Conservation (phyloP, 2,888 invertebrate species). For the Rotaria macrura region DNA sequence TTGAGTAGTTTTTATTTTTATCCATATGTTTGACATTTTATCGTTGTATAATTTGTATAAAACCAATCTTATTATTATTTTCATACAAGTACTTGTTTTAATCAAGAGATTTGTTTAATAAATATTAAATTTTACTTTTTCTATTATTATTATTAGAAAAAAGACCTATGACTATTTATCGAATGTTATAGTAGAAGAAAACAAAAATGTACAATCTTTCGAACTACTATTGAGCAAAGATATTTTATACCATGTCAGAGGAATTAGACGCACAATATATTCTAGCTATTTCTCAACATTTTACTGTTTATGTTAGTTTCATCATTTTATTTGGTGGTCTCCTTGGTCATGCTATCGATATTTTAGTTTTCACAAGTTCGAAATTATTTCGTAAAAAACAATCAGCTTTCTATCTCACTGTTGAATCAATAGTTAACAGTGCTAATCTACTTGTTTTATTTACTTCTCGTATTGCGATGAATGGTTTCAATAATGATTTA, state of each 20-base stretch:
- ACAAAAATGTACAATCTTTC: too few species aligned
- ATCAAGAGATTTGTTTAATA: too few species aligned
- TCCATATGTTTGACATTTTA: too few species aligned
- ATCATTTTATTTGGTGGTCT: not conserved
- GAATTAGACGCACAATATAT: not conserved
- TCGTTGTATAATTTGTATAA: too few species aligned
- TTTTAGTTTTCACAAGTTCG: not conserved
- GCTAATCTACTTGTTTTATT: not conserved
- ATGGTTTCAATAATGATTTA: not conserved
- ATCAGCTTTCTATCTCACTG: not conserved
- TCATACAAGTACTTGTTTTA: too few species aligned
- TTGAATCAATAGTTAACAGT: not conserved
- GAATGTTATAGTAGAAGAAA: too few species aligned
- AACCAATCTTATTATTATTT: too few species aligned
- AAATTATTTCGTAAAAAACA: not conserved
- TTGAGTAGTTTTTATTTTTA: too few species aligned
- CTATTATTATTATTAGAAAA: too few species aligned
- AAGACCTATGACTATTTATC: too few species aligned
- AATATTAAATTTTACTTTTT: too few species aligned
- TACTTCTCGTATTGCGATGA: not conserved
- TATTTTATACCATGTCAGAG: not conserved
- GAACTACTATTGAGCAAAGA: too few species aligned
- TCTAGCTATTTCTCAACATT: not conserved
- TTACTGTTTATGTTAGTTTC: not conserved
- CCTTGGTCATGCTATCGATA: not conserved